Percentiles rank a stretch among this genome's conserved stretches.
phyloP scores from a whole-genome alignment of 30 jellyfish, hydroid and myxozoan genomes.

The Pseudorhiza aurosa region DNA sequence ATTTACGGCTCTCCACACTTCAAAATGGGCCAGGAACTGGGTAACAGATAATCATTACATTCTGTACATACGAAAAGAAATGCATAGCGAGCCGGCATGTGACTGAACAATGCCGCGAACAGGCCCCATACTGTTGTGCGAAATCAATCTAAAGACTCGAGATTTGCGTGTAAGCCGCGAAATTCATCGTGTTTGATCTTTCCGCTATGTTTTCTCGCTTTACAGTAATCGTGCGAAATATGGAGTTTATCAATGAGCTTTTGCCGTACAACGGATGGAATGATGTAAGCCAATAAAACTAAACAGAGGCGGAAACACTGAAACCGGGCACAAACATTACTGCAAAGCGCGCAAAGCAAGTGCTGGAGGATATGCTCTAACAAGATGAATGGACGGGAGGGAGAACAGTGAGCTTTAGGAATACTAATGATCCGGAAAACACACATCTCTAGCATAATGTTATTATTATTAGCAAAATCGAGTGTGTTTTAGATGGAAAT shows the following conservation, averaged over 20 bases:
- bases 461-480: conserved; percentile 31
- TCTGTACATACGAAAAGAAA: background rate
- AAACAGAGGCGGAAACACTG: conserved; percentile 68
- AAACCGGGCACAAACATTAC: conserved; percentile 12
- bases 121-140: conserved; percentile 71
- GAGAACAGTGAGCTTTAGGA: conserved; percentile 47
- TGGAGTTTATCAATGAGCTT: conserved; percentile 16
- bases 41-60: background rate
- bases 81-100: conserved; percentile 25
- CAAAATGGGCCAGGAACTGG: too few species aligned
- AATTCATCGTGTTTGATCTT: conserved; percentile 49
- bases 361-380: conserved; percentile 32
- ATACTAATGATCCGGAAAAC: conserved; percentile 65
- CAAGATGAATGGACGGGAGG: conserved; percentile 64
- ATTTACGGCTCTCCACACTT: too few species aligned
- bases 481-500: conserved; percentile 46
- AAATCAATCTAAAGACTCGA: conserved; percentile 21
- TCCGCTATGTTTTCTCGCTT: conserved; percentile 76
- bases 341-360: conserved; percentile 37
- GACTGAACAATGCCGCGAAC: conserved; percentile 6
- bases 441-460: conserved; percentile 48
- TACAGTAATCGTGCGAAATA: conserved; percentile 59
- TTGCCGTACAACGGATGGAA: conserved; percentile 42
- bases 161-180: conserved; percentile 30
- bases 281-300: conserved; percentile 58